Conservation (phyloP, 2,113 vertebrate genomes). For the Pardalotus punctatus region DNA sequence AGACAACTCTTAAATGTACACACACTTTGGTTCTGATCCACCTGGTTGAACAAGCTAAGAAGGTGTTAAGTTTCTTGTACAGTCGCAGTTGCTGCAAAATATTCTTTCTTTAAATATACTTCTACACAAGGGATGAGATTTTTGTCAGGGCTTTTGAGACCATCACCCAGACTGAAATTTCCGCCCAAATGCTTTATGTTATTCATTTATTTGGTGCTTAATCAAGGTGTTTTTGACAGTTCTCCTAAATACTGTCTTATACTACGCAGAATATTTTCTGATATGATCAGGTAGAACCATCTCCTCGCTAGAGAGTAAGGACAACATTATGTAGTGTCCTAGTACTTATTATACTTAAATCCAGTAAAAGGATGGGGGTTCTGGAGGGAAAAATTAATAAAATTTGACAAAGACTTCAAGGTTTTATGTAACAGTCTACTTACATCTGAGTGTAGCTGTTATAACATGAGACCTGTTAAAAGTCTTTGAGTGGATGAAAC, state of each 20-base stretch:
- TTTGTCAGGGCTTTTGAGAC: not conserved
- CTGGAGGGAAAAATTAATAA: not conserved
- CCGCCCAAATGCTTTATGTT: not conserved
- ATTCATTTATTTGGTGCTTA: not conserved
- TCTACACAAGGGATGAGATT: not conserved
- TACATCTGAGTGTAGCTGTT: not conserved
- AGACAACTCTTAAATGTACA: accelerated
- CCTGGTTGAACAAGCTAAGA: not conserved
- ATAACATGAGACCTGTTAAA: not conserved
- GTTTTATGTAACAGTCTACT: not conserved
- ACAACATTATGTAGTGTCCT: not conserved
- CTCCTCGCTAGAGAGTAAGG: not conserved
- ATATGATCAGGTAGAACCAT: not conserved
- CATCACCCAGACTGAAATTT: not conserved
- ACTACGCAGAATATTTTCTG: not conserved
- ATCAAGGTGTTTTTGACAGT: not conserved
- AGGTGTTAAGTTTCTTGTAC: not conserved
- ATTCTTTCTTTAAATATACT: not conserved
- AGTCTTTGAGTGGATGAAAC: not conserved
- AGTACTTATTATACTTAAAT: not conserved
- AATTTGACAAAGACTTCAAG: not conserved
- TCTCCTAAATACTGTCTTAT: not conserved
- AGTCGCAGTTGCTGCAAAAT: accelerated
- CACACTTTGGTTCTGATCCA: not conserved
- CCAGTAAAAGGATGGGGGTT: accelerated